Base-by-base conservation (phyloP, 2,888 invertebrate species). In the Oscheius sp. region DNA sequence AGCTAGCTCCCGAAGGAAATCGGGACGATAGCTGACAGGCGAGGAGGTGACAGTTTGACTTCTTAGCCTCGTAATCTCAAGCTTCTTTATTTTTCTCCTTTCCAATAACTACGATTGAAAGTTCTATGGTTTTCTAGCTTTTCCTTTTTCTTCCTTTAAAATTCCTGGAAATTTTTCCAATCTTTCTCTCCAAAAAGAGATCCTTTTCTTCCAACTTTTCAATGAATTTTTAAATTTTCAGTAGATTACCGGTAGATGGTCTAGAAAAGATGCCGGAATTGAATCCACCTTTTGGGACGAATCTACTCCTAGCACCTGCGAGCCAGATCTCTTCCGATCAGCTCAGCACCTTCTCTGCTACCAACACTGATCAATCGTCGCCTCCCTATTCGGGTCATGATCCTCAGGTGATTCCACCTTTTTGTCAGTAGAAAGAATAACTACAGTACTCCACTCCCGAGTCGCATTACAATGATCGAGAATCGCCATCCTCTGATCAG, bases 401-500 rank as follows among this genome's bases (percentile, higher is more conserved):
- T n/a, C 58, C 46, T 17, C 67, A 67, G 57, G 67, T 67, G n/a
- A 46, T 46, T 17, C 10, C 6, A 46, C 6, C 6, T 46, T 6
- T 46, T 20, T 46, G 25, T 20, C 6, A 25, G n/a, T 27, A 6
- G 6, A 27, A 53, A n/a, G 8, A 25, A 27, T 53, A 53, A 17
- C 39, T 66, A 12, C 37, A 68, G 68, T 68, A 61, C 37, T 58
- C 68, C 5, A 58, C 68, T 1, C 68, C 68, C 5, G 68, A 68
- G 25, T 68, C 68, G 5, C 65, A 65, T 25, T 68, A 68, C 42
- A 55, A 55, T 17, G 77, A 78, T 53, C 71, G 65, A 17, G 77
- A 77, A 27, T 68, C 73, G n/a, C 78, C 78, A 0, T 67, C 71
- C 10, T 74, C 75, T 20, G 75, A 75, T 53, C 63, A 64, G 34